phyloP scores from a whole-genome alignment of 2,888 invertebrate species.

The Nomada flava region DNA sequence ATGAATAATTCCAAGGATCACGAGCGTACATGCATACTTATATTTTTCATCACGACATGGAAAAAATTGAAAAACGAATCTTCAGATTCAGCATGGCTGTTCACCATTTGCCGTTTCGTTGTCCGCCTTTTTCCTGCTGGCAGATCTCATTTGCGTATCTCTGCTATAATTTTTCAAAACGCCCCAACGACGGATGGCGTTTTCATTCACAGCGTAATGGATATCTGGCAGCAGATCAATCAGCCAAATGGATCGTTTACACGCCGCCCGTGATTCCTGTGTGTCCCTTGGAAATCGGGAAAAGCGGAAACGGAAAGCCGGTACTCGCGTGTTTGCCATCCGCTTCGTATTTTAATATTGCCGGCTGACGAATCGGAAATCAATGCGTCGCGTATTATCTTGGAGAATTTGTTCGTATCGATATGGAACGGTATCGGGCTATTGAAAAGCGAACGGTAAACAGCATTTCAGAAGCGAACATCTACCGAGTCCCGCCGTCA shows the following conservation, averaged over 20 bases:
- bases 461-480: constrained; percentile 23
- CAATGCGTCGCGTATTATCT: constrained; percentile 15
- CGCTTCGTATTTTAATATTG: constrained; percentile 33
- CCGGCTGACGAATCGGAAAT: constrained; percentile 10
- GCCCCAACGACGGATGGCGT: constrained; percentile 5
- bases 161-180: constrained; percentile 29
- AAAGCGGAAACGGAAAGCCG: not conserved
- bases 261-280: not conserved
- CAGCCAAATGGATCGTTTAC: constrained; percentile 45
- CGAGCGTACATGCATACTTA: too few species aligned
- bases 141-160: constrained; percentile 7
- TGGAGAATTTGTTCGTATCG: not conserved
- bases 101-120: not conserved
- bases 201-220: constrained; percentile 30
- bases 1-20: too few species aligned
- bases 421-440: too few species aligned
- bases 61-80: not conserved
- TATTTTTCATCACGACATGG: too few species aligned
- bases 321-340: not conserved
- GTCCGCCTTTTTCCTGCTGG: not conserved
- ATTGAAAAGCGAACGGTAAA: constrained; percentile 9
- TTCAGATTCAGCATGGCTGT: not conserved
- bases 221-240: constrained; percentile 41
- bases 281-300: constrained; percentile 20
- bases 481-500: constrained; percentile 18